Percentiles rank a stretch among this genome's conserved stretches.
Conservation (phyloP, 2,113 vertebrate genomes). For the Brachypodius melanocephalos region DNA sequence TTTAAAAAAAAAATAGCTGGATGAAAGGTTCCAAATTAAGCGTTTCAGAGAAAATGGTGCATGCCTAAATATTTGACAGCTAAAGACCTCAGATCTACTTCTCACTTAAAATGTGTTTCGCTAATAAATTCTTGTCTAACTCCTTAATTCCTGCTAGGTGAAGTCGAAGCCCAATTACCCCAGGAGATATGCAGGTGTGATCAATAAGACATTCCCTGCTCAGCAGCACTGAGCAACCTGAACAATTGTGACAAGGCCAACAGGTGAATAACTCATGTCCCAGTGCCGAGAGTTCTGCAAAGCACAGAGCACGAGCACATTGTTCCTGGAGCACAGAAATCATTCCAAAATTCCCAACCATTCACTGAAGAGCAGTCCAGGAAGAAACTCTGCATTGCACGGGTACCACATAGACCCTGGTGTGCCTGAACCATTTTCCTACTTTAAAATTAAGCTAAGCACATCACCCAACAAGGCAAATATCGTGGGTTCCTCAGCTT, state of each 20-base stretch:
- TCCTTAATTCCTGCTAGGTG: neutral
- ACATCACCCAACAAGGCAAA: neutral
- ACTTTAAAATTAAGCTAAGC: neutral
- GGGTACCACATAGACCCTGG: no score
- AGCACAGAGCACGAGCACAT: neutral
- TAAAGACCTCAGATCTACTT: neutral
- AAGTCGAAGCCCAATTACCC: neutral
- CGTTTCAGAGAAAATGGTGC: neutral
- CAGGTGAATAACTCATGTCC: neutral
- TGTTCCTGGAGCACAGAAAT: neutral
- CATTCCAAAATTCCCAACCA: neutral
- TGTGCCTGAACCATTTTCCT: neutral
- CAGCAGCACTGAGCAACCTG: neutral
- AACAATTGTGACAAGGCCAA: neutral
- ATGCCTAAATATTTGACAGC: neutral
- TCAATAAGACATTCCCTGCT: neutral
- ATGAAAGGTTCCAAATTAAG: neutral
- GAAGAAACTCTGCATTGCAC: neutral
- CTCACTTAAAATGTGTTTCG: neutral
- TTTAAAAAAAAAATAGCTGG: neutral
- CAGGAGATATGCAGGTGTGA: neutral
- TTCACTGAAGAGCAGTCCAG: neutral
- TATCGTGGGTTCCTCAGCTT: neutral
- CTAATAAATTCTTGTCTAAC: neutral
- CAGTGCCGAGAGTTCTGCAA: neutral